phyloP scores from a whole-genome alignment of 92 coral and sea anemone species.

The Phenganax stokvisi region DNA sequence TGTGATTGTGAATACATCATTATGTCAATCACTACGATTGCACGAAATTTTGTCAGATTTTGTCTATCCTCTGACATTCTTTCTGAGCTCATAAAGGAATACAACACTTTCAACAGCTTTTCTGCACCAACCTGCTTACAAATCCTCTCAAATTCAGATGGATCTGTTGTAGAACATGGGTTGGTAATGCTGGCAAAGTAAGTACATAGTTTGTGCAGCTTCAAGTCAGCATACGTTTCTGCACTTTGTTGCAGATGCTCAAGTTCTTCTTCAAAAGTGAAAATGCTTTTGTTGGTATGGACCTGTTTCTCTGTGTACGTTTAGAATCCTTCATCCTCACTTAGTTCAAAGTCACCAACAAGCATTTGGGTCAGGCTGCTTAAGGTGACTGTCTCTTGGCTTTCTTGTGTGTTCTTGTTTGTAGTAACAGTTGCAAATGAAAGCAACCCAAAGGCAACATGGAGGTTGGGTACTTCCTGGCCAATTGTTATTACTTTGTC shows the following conservation, averaged over 20 bases:
- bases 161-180: background rate
- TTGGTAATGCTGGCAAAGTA: background rate
- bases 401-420: no score
- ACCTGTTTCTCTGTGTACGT: no score
- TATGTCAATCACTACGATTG: background rate
- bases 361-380: no score
- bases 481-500: no score
- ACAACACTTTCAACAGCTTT: background rate
- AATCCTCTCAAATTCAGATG: background rate
- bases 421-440: no score
- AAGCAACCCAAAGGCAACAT: no score
- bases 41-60: background rate
- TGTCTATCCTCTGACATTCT: background rate
- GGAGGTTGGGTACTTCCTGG: no score
- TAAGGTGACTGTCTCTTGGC: no score
- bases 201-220: slow-evolving; percentile 1
- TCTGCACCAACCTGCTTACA: slow-evolving; percentile 12
- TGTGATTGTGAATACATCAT: background rate
- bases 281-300: no score
- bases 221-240: background rate
- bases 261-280: background rate
- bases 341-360: no score
- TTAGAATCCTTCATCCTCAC: no score
- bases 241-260: background rate
- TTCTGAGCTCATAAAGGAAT: background rate